Evolutionary conservation across 2,888 invertebrate species (phyloP).

Genomic region (Brachypalpus laphriformis): DNA sequence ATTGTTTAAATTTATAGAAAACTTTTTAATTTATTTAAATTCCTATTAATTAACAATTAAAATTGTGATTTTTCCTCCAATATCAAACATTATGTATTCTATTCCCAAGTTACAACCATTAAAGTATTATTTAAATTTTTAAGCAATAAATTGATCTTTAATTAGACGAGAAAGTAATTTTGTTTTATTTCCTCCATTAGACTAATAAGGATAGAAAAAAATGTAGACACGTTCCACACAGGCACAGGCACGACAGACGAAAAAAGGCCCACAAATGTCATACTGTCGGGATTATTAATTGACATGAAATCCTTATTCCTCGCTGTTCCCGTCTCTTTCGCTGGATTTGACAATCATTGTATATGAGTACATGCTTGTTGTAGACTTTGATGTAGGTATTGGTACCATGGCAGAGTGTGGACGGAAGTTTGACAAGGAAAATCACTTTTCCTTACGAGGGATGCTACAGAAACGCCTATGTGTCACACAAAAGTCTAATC

Average conservation of each 20-base stretch:
- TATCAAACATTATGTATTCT: too few relatives aligned
- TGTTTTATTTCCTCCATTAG: constrained; percentile 30
- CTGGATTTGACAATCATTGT: constrained; percentile 40
- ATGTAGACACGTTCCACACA: not conserved
- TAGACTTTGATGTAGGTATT: constrained; percentile 48
- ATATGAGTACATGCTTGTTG: constrained; percentile 26
- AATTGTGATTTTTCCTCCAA: constrained; percentile 44
- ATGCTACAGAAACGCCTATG: constrained; percentile 3
- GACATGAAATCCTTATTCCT: constrained; percentile 44
- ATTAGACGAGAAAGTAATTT: constrained; percentile 37
- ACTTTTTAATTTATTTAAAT: constrained; percentile 13
- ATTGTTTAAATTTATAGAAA: constrained; percentile 41
- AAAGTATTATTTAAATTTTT: constrained; percentile 63
- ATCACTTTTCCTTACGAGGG: constrained; percentile 44
- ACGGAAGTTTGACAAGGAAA: constrained; percentile 50
- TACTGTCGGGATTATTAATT: constrained; percentile 52
- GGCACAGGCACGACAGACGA: not conserved
- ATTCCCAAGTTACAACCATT: constrained; percentile 33
- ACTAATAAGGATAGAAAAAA: not conserved
- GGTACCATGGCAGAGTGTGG: not conserved
- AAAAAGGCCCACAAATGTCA: constrained; percentile 37
- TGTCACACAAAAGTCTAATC: constrained; percentile 25
- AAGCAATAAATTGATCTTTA: constrained; percentile 66
- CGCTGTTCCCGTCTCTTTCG: not conserved
- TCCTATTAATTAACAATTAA: not conserved